Base-by-base conservation (phyloP, 1,140 invertebrate species). In the Hydropsyche tenuis region DNA sequence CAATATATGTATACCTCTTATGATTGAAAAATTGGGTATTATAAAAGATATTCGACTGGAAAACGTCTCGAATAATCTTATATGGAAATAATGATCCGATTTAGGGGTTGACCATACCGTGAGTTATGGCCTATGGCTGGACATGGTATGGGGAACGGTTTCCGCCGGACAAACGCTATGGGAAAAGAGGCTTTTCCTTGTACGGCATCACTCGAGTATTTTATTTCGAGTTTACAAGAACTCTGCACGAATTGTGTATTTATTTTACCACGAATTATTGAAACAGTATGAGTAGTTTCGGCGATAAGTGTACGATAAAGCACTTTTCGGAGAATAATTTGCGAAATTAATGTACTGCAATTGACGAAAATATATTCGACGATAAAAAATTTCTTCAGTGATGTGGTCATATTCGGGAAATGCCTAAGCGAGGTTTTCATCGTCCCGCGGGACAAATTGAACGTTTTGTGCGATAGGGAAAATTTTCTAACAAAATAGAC, bases 61-160 rank as follows among this genome's bases (percentile, higher is more conserved):
- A 73, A 73, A 53, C 63, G 72, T 73, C 66, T 66, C 16, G 62
- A 63, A 73, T 73, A 73, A 73, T 73, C 72, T 65, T 73, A 65
- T 73, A 73, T 73, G 60, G 72, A 73, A 53, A 65, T 70, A 70
- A 70, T 73, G 72, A 73, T 73, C 72, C 72, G 72, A 73, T 73
- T 73, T 73, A 65, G 46, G 72, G 63, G 42, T 48, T 56, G 70
- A 51, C 22, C 70, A 72, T 72, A 27, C 56, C 60, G 42, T 72
- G 70, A 70, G 68, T 70, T 70, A 70, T 70, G 23, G 48, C 68
- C 68, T 16, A 70, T 16, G 56, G 25, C 56, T 60, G 48, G 48
- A 70, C 16, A 23, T 20, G 23, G 48, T 22, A 25, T 42, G 48
- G 23, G 48, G 11, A 53, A 53, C 3, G 7, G 23, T 22, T 22